Percentiles rank a stretch among this genome's conserved stretches.
Conservation (phyloP, 2,113 vertebrate genomes). For the Pollachius pollachius region DNA sequence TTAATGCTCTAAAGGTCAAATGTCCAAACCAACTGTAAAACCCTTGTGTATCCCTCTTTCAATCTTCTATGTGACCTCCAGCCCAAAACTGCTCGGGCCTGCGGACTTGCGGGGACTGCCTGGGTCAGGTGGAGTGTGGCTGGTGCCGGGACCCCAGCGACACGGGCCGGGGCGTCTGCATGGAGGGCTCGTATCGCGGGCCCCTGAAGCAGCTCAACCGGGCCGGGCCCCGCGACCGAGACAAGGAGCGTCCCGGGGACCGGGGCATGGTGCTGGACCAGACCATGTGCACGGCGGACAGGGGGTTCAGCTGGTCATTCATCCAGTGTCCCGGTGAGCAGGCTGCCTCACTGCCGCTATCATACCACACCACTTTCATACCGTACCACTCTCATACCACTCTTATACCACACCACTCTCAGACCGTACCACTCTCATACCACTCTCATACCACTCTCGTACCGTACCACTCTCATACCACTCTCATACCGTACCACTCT, state of each 20-base stretch:
- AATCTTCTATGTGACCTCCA: conserved; percentile 40
- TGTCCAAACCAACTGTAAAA: no score
- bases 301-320: conserved; percentile 89
- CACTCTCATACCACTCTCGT: no score
- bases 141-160: conserved; percentile 95
- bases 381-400: no score
- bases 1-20: no score
- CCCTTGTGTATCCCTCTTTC: no score
- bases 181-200: conserved; percentile 89
- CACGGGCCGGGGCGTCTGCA: conserved; percentile 86
- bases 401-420: neutral
- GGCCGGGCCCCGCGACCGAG: conserved; percentile 15
- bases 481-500: no score
- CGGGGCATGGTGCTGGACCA: conserved; percentile 83
- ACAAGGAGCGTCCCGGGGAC: conserved; percentile 14
- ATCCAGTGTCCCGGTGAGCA: conserved; percentile 90
- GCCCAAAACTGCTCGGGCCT: conserved; percentile 94
- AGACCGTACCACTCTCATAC: no score
- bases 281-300: conserved; percentile 83
- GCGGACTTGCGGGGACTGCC: conserved; percentile 85
- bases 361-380: no score
- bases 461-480: no score
- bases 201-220: conserved; percentile 75
- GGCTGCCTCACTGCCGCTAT: no score
- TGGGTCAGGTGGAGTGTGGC: conserved; percentile 90